Base-by-base conservation (phyloP, 2,888 invertebrate genomes). In the Taphrorychus bicolor region DNA sequence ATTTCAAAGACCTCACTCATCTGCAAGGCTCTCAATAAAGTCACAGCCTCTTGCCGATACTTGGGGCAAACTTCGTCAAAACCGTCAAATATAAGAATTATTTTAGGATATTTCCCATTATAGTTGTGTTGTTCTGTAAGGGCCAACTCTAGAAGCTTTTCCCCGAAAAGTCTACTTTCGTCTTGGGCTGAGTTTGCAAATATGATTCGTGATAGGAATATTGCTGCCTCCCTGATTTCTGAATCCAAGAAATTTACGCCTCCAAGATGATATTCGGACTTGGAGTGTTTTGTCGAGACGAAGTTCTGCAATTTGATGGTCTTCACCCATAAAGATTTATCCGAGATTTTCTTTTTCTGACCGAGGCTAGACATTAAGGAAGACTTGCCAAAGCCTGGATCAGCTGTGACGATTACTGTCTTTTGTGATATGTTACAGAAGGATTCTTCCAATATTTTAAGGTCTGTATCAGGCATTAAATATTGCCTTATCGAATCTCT, bases 21-120 rank as follows among this genome's bases (percentile, higher is more conserved):
- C 16, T 17, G 18, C 18, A 70, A 51, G 5, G 54, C 61, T 53
- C 54, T 65, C 41, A 70, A 41, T 23, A 70, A 23, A 5, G 18
- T 58, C 5, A 70, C n/a, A 23, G 70, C 68, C 22, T 60, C 17
- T 18, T 64, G 23, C 19, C 53, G 57, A 19, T 65, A 68, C 11
- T 19, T 53, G 5, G 70, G 70, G 45, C 66, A 59, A 16, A 70
- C 63, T 58, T 70, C 70, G 49, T 70, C 70, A 45, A 70, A 70
- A 5, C 70, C 70, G 48, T 70, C 70, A 54, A 70, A 68, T 19
- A 70, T 19, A 3, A 68, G 4, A 3, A 65, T 56, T 1, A 68
- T 18, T 14, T 59, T 52, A 1, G 65, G 68, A 32, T 52, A 23
- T 16, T 45, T 17, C 32, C 51, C 16, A 11, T 42, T 21, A 23